Base-by-base conservation (phyloP, 2,113 vertebrate genomes). In the Ophthalmolycus amberensis region DNA sequence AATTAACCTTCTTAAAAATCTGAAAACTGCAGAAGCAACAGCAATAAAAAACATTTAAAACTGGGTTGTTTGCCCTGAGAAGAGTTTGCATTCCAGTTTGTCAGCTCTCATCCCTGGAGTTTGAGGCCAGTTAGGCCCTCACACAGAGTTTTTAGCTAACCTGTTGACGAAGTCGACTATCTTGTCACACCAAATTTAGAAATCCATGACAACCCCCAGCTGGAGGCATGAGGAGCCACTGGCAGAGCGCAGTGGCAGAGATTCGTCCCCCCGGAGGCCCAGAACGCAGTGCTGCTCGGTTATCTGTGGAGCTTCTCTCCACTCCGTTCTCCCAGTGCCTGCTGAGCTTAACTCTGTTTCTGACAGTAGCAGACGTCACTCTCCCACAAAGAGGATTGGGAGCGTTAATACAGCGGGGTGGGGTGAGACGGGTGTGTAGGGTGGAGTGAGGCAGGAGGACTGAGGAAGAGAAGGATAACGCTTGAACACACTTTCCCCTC, bases 381-480 rank as follows among this genome's bases (percentile, higher is more conserved):
- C 91, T 92, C 78, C 90, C 86, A 93, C 94, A 96, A 96, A 96
- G 95, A 96, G 95, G 96, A 96, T 96, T 96, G 95, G 94, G 87
- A 91, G 92, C 82, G 90, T 94, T 94, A 95, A 92, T 88, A 64
- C 92, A 90, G 91, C 81, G 88, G 93, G 90, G 91, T 87, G 93
- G 94, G 88, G 90, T 87, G 91, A 86, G 87, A 89, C 82, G 89
- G 89, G 86, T 82, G 89, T 87, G 85, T 73, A 37, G 88, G 90
- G 90, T 87, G 88, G 91, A 83, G 86, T 70, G 82, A 76, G 82
- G 83, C 74, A 84, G 85, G 63, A 77, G 82, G 79, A 71, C 83
- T 52, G 44, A 77, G 79, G 52, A 78, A 32, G 77, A 79, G 82
- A 91, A 79, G 86, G 83, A 88, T 89, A 75, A 80, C 80, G 85